A percentile compares a stretch with the other conserved stretches of the same genome.
These are phyloP conservation scores for Acropternis orthonyx DNA, from an alignment of 2,797 vertebrate genomes.

Conservation along the genomic window DNA sequence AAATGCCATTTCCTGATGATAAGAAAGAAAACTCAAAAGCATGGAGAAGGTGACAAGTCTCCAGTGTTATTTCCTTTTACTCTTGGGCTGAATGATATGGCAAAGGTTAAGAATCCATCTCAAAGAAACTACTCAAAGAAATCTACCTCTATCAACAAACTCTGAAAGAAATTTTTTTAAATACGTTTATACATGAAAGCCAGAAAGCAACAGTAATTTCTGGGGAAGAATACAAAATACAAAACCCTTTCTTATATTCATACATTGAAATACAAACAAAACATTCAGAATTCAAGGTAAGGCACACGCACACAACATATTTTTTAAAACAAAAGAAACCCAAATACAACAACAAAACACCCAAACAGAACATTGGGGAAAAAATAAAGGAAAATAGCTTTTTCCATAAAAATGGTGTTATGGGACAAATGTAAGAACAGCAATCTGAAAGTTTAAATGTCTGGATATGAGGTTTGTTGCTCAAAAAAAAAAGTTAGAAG, in stretches of 20 bases:
- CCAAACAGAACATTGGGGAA: no score
- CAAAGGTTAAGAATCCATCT: not conserved
- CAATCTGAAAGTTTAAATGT: not conserved
- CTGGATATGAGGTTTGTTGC: not conserved
- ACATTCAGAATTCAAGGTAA: not conserved
- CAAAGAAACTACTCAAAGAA: not conserved
- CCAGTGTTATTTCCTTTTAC: not conserved
- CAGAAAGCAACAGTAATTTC: not conserved
- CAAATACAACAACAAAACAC: not conserved
- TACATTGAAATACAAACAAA: not conserved
- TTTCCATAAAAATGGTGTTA: not conserved
- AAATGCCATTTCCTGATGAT: no score
- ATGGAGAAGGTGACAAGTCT: no score
- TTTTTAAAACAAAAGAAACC: not conserved
- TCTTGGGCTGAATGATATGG: not conserved
- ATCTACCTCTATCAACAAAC: not conserved
- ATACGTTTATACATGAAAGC: not conserved
- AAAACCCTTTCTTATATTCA: not conserved
- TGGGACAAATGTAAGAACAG: not conserved
- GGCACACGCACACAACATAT: not conserved
- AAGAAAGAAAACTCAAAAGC: no score
- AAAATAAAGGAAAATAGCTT: not conserved
- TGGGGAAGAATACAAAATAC: not conserved
- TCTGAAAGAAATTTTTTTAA: not conserved
- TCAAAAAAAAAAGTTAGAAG: not conserved